Conservation (phyloP, 2,113 vertebrate genomes). For the Perca fluviatilis region DNA sequence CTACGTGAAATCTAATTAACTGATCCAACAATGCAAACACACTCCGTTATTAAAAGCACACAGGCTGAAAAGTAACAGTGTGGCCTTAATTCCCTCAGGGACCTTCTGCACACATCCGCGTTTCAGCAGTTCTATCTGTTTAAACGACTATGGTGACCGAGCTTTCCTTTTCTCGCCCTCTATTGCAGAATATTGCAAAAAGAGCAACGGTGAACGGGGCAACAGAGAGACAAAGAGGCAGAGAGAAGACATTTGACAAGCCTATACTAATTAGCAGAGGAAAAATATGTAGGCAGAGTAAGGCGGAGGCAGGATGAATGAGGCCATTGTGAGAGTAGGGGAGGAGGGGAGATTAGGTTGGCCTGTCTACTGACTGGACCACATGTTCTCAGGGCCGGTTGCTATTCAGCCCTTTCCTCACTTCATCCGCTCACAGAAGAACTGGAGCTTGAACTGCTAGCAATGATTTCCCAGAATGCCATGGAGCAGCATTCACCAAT, state of each 20-base stretch:
- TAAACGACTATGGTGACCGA: slow-evolving; percentile 6
- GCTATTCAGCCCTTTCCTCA: slow-evolving; percentile 72
- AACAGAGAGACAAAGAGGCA: slow-evolving; percentile 60
- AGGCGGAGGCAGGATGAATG: slow-evolving; percentile 84
- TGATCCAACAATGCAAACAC: slow-evolving; percentile 26
- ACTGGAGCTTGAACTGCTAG: slow-evolving; percentile 35
- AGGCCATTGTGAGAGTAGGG: slow-evolving; percentile 81
- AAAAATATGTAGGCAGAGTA: slow-evolving; percentile 85
- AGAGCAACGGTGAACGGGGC: slow-evolving; percentile 52
- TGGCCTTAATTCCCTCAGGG: slow-evolving; percentile 17
- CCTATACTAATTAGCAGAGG: slow-evolving; percentile 85
- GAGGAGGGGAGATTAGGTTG: slow-evolving; percentile 74
- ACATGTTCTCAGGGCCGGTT: slow-evolving; percentile 82
- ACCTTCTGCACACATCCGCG: slow-evolving; percentile 21
- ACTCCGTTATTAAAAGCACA: slow-evolving; percentile 33
- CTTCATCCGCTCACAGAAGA: slow-evolving; percentile 48
- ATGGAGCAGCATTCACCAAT: not conserved
- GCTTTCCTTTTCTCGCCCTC: slow-evolving; percentile 14
- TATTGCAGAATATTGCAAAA: slow-evolving; percentile 35
- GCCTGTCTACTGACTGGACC: slow-evolving; percentile 81
- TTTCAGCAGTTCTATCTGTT: not conserved
- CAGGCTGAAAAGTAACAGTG: slow-evolving; percentile 27
- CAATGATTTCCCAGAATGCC: slow-evolving; percentile 38
- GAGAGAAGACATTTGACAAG: slow-evolving; percentile 79
- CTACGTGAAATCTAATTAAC: slow-evolving; percentile 31